Conservation (phyloP, 1,140 invertebrate genomes). For the Rhopalosiphum padi region DNA sequence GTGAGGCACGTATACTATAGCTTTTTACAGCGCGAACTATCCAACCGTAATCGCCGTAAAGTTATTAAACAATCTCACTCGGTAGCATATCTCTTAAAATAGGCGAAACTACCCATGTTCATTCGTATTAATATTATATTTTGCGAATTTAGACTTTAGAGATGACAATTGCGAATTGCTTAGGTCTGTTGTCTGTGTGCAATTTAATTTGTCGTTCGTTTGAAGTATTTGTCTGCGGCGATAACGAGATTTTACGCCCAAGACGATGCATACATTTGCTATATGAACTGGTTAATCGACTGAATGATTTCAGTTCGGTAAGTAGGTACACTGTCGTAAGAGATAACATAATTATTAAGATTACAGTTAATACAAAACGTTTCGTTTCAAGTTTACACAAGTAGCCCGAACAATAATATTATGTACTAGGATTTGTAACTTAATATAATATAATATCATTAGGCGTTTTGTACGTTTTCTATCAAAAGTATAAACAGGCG, state of each 20-base stretch:
- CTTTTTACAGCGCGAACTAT: not conserved
- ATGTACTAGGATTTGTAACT: not conserved
- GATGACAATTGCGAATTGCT: too few species aligned
- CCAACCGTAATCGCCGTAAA: not conserved
- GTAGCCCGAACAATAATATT: not conserved
- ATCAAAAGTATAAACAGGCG: not conserved
- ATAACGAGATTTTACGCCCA: not conserved
- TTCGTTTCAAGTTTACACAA: not conserved
- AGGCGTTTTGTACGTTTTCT: not conserved
- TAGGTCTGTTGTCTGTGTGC: not conserved
- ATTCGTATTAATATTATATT: not conserved
- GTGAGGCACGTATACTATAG: too few species aligned
- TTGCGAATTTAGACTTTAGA: too few species aligned
- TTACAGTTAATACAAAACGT: not conserved
- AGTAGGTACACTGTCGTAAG: too few species aligned
- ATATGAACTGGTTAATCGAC: not conserved
- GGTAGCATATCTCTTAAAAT: not conserved
- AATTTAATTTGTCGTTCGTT: not conserved
- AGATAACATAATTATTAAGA: not conserved
- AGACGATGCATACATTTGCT: not conserved
- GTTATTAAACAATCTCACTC: not conserved
- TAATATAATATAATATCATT: not conserved
- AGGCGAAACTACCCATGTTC: not conserved
- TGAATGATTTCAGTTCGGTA: not conserved
- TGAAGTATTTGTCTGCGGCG: not conserved